phyloP scores from a whole-genome alignment of 2,888 invertebrate species.

The Halocaridina rubra region DNA sequence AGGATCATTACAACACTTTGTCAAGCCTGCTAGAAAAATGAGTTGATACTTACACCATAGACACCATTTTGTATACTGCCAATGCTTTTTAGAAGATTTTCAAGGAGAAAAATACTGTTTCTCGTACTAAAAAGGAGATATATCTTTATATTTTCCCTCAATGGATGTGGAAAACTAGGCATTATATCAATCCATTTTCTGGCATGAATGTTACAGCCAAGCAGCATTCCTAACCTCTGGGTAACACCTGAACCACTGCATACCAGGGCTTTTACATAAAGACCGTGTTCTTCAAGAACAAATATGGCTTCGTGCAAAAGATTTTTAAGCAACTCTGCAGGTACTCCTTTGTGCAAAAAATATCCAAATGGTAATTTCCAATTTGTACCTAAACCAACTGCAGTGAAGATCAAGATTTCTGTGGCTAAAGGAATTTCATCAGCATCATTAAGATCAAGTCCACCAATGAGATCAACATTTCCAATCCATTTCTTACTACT shows the following conservation, averaged over 20 bases:
- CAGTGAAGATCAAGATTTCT: neutral
- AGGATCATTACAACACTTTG: too few relatives aligned
- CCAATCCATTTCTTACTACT: neutral
- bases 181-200: neutral
- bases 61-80: neutral
- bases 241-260: neutral
- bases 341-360: neutral
- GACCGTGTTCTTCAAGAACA: neutral
- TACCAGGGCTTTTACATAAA: neutral
- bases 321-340: neutral
- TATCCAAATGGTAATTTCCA: neutral
- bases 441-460: neutral
- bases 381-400: neutral
- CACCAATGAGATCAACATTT: neutral
- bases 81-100: neutral
- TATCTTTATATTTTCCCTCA: neutral
- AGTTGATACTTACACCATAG: neutral
- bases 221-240: neutral
- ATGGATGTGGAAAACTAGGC: neutral
- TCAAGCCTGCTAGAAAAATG: neutral
- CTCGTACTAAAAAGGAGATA: neutral
- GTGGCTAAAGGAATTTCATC: neutral
- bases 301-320: neutral
- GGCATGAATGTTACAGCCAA: neutral
- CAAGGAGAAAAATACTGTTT: neutral